These are phyloP conservation scores for Scaptomyza caliginosa DNA, from an alignment of 2,888 invertebrate species.

Conservation along the genomic window DNA sequence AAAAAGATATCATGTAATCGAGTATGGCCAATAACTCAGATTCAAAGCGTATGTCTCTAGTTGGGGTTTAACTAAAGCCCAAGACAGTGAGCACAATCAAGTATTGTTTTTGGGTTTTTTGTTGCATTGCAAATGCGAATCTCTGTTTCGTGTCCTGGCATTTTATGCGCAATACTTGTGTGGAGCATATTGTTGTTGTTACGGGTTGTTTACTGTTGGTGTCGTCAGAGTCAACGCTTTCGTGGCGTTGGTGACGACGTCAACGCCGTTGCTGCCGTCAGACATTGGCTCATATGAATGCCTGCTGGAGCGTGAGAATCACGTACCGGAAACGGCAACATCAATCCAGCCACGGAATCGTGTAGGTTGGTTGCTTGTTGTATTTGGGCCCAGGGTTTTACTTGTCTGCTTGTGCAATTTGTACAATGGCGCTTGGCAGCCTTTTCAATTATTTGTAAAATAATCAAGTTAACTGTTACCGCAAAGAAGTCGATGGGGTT, in stretches of 20 bases:
- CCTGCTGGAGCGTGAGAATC: constrained; percentile 33
- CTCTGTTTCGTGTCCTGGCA: constrained; percentile 17
- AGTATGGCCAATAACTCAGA: not conserved
- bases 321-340: constrained; percentile 48
- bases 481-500: constrained; percentile 41
- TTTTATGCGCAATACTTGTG: constrained; percentile 48
- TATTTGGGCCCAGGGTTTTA: not conserved
- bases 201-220: constrained; percentile 21
- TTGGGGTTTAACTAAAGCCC: not conserved
- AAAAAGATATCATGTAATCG: not conserved
- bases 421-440: constrained; percentile 60
- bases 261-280: constrained; percentile 51
- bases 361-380: not conserved
- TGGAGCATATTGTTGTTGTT: constrained; percentile 18
- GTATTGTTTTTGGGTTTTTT: not conserved
- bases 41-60: not conserved
- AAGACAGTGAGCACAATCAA: not conserved
- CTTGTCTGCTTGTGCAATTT: constrained; percentile 62
- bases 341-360: constrained; percentile 6
- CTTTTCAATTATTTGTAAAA: constrained; percentile 80
- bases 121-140: constrained; percentile 11
- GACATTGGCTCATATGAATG: constrained; percentile 41
- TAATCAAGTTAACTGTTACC: constrained; percentile 76
- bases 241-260: constrained; percentile 54
- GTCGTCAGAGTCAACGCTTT: constrained; percentile 61